Evolutionary conservation across 2,113 vertebrate genomes (phyloP), one percentile per base, ranked within the genome.

Genomic region (Ceuthmochares aereus): DNA sequence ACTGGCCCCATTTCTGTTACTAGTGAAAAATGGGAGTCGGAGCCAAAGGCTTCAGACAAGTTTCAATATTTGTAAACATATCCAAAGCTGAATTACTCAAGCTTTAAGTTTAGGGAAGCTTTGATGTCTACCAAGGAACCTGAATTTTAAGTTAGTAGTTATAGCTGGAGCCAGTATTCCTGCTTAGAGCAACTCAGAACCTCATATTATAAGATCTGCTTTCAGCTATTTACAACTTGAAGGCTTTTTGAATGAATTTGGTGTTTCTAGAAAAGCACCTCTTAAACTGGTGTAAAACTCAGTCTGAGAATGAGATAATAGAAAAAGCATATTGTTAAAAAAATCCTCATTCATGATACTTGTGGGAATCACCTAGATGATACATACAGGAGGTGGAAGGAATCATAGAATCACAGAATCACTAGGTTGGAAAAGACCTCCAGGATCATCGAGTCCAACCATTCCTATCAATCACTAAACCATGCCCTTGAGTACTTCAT

Each of bases 71-170:
- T 90, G 70, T 69, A 88, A 85, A 85, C 36, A 77, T 52, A 19
- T 85, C 37, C 63, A 66, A 77, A 89, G 26, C 55, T 51, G 45
- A 94, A 58, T 40, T 90, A 25, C 43, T 66, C 54, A 32, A 91
- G 12, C 45, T 79, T 85, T 62, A 51, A 29, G 51, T 93, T 82
- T 58, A 80, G 23, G 67, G 45, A 87, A 90, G 54, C 27, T 79
- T 94, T 91, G 79, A 79, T 14, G 25, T 43, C 25, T 92, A 62
- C 23, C n/a, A 34, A 86, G 9, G 20, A 93, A 59, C 26, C 19
- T 64, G 76, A 70, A 87, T 92, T 90, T 89, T 87, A 91, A 89
- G 87, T 82, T 79, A 64, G 23, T 45, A 60, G 72, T 84, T 76
- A 59, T n/a, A 77, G 17, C 43, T 90, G 72, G 30, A 77, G 36